These are phyloP conservation scores for Cygnus olor DNA, from an alignment of 2,797 vertebrate species.

Conservation along the genomic window DNA sequence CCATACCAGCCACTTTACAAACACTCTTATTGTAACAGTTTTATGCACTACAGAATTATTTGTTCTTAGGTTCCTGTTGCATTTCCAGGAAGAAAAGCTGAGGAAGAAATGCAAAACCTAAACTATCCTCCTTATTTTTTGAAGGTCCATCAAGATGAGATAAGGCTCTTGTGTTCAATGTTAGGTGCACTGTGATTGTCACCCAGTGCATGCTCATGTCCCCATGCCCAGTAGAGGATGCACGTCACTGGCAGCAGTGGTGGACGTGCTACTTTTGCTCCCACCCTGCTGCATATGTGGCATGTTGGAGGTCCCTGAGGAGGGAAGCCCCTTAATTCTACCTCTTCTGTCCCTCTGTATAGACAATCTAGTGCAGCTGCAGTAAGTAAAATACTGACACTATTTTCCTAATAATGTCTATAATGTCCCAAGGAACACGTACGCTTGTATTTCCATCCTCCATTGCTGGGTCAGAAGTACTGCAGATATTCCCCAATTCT, in stretches of 20 bases:
- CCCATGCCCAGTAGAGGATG: neutral
- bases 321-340: neutral
- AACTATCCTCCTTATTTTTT: neutral
- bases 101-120: neutral
- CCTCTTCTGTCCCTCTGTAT: neutral
- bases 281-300: too few species aligned
- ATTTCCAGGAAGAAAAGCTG: neutral
- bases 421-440: accelerated
- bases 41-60: neutral
- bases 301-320: accelerated
- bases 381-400: neutral
- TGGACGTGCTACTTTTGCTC: neutral
- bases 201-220: accelerated
- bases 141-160: neutral
- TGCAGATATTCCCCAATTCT: neutral
- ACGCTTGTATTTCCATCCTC: neutral
- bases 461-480: neutral
- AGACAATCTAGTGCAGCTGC: neutral
- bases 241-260: neutral
- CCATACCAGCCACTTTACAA: neutral
- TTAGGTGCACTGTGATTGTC: neutral
- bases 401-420: neutral
- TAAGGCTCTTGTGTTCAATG: too few species aligned
- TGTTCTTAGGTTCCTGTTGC: neutral
- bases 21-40: neutral